Evolutionary conservation across 2,113 vertebrate species (phyloP), one percentile per base, ranked within the genome.

Genomic region (Cynocephalus volans): DNA sequence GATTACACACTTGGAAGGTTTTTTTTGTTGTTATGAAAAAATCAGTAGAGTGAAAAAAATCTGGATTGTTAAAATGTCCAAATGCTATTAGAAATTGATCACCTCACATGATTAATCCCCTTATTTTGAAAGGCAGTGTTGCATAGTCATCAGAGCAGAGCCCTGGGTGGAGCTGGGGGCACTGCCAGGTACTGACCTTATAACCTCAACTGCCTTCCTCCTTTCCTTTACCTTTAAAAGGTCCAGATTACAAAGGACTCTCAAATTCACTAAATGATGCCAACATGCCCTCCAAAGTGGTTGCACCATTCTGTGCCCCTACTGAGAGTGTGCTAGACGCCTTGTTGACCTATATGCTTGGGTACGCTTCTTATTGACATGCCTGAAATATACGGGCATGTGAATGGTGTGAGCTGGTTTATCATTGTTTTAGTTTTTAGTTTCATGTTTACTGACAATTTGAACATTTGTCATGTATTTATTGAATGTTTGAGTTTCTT

Each of bases 21-120:
- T 64, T 56, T 28, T 21, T 70, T 77, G 64, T 93, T 48, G 18
- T 86, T 65, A 13, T 48, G 41, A 77, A 67, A 84, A 67, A 60
- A 92, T 84, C 41, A 28, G 50, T 12, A 69, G 52, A 81, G 23
- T n/a, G 67, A 41, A 67, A n/a, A 76, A 60, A 33, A 36, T n/a
- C 28, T 41, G 14, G n/a, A n/a, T 62, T 86, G n/a, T n/a, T 31
- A n/a, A 54, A 88, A 75, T 9, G 33, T 24, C 48, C 19, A 19
- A 56, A 24, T n/a, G 72, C 65, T 21, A 0, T 7, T 9, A 17
- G 23, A 75, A 24, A 31, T 13, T 7, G 21, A 24, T 33, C n/a
- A 31, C 4, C 1, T 18, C 14, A 6, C 5, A 18, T 1, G 2
- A 50, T 0, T 3, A 12, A 28, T 1, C 24, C 14, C 8, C 6